These are phyloP conservation scores for Andrena bucephala DNA, from an alignment of 2,888 invertebrate genomes.

Conservation along the genomic window DNA sequence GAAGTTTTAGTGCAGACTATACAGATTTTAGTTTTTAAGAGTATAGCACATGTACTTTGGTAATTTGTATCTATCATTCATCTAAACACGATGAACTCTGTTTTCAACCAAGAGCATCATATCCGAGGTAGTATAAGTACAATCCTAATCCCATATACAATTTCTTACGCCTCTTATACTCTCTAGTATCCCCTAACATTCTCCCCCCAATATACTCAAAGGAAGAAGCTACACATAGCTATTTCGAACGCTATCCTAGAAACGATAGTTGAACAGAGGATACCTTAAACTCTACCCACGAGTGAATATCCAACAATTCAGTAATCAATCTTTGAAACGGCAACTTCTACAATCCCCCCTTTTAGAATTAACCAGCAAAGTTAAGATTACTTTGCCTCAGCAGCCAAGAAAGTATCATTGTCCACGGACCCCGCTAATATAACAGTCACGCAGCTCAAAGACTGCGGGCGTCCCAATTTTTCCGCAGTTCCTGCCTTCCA, in stretches of 20 bases:
- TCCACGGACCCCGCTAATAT: not conserved
- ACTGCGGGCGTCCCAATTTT: not conserved
- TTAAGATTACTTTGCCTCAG: not conserved
- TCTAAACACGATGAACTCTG: slow-evolving; percentile 44
- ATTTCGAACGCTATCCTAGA: too few species aligned
- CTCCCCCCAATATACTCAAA: not conserved
- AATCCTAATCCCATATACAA: slow-evolving; percentile 20
- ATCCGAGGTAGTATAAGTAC: slow-evolving; percentile 61
- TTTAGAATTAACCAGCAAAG: not conserved
- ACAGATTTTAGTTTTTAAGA: slow-evolving; percentile 32
- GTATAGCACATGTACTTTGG: slow-evolving; percentile 30
- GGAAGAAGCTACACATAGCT: not conserved
- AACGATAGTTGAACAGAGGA: not conserved
- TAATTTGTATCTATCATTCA: slow-evolving; percentile 18
- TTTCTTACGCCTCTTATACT: not conserved
- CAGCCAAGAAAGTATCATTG: not conserved
- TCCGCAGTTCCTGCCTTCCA: too few species aligned
- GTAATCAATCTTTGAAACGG: not conserved
- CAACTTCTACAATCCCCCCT: not conserved
- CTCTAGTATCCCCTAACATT: not conserved
- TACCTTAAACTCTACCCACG: not conserved
- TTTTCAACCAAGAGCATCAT: slow-evolving; percentile 39
- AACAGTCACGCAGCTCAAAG: not conserved
- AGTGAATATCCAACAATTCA: not conserved
- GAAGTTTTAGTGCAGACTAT: slow-evolving; percentile 20